A percentile compares a stretch with the other conserved stretches of the same genome.
phyloP scores from a whole-genome alignment of 2,113 vertebrate species.

The Vulpes ferrilata region DNA sequence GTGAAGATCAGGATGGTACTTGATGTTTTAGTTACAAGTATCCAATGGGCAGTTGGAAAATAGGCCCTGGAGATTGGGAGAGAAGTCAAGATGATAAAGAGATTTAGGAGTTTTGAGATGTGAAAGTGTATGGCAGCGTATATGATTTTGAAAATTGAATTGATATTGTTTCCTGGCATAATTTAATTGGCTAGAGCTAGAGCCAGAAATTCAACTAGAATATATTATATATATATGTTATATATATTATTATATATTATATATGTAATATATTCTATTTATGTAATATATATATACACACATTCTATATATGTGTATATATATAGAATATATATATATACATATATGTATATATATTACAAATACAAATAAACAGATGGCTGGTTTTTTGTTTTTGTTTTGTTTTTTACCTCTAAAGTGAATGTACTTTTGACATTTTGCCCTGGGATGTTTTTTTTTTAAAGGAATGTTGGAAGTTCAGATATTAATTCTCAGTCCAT shows the following conservation, averaged over 20 bases:
- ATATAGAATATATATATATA: neutral
- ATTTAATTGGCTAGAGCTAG: constrained; percentile 59
- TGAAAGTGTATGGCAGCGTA: constrained; percentile 15
- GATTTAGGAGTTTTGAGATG: constrained; percentile 45
- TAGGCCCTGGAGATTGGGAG: constrained; percentile 12
- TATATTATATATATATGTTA: neutral
- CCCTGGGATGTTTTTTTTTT: constrained; percentile 55
- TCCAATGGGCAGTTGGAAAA: neutral
- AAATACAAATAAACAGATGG: constrained; percentile 46
- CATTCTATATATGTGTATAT: no score
- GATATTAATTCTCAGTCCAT: constrained; percentile 45
- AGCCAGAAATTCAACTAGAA: constrained; percentile 58
- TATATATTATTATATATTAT: no score
- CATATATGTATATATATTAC: neutral
- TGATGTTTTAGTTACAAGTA: neutral
- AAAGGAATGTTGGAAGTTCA: constrained; percentile 53
- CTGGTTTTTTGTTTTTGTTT: neutral
- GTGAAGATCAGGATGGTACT: neutral
- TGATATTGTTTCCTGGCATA: constrained; percentile 55
- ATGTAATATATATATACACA: no score
- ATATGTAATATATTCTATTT: no score
- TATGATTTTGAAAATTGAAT: constrained; percentile 63
- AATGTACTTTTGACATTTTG: constrained; percentile 45
- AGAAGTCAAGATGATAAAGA: constrained; percentile 37
- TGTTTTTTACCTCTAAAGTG: constrained; percentile 7